Conservation (phyloP, 2,797 vertebrate genomes). For the Sebastes flavidus region DNA sequence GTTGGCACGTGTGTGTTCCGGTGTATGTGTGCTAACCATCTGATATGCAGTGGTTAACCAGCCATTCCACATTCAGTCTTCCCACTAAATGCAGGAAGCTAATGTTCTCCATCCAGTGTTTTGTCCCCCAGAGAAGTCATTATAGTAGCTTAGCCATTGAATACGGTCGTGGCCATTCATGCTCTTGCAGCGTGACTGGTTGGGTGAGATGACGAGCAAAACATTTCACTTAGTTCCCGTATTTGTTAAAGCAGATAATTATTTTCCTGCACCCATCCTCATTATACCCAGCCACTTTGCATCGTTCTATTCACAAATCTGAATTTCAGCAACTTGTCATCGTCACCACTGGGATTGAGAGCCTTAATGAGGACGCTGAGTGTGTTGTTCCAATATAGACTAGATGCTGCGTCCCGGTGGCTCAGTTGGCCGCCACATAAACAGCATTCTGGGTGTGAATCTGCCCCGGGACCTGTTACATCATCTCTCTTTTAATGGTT, state of each 20-base stretch:
- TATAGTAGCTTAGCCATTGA: background rate
- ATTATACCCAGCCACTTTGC: background rate
- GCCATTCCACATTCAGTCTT: background rate
- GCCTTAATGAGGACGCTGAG: background rate
- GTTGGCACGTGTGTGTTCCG: background rate
- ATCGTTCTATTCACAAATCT: background rate
- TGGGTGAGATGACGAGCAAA: background rate
- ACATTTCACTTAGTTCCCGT: background rate
- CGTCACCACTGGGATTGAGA: background rate
- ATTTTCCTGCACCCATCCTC: constrained; percentile 7
- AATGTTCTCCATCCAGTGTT: background rate
- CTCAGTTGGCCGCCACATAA: background rate
- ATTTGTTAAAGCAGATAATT: background rate
- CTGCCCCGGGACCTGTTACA: background rate
- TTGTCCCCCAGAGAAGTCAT: background rate
- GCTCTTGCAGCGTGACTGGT: background rate
- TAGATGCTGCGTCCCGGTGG: background rate
- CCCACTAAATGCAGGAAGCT: background rate
- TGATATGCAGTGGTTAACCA: background rate
- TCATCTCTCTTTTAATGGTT: background rate
- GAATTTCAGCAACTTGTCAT: background rate
- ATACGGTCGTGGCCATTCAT: background rate
- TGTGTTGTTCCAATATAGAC: background rate
- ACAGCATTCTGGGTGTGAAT: background rate
- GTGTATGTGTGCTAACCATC: background rate